Percentiles rank a stretch among this genome's conserved stretches.
phyloP scores from a whole-genome alignment of 2,888 invertebrate genomes.

The Dolomedes plantarius region DNA sequence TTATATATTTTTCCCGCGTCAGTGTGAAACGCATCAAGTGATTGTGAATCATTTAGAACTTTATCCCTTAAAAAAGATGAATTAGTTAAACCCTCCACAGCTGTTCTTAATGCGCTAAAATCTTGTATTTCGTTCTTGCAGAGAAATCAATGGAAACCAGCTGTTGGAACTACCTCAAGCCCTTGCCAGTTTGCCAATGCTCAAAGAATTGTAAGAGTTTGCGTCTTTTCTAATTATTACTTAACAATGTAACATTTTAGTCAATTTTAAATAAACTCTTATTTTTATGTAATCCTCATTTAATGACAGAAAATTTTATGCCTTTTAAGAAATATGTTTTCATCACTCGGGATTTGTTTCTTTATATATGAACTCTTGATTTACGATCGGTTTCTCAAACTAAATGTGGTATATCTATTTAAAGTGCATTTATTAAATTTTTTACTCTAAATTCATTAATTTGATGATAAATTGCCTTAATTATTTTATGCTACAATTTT shows the following conservation, averaged over 20 bases:
- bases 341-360: too few species aligned
- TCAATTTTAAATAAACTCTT: too few species aligned
- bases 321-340: too few species aligned
- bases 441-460: too few species aligned
- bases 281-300: too few species aligned
- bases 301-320: too few species aligned
- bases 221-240: neutral
- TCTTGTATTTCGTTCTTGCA: slow-evolving; percentile 32
- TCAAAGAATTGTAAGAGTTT: slow-evolving; percentile 61
- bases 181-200: slow-evolving; percentile 32
- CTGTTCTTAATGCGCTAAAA: slow-evolving; percentile 17
- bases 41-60: neutral
- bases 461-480: too few species aligned
- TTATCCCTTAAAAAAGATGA: neutral
- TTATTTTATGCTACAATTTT: too few species aligned
- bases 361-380: too few species aligned
- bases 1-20: neutral
- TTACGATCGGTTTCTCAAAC: too few species aligned
- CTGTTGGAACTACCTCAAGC: slow-evolving; percentile 55
- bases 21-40: neutral
- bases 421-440: too few species aligned
- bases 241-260: neutral
- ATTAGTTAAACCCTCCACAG: neutral
- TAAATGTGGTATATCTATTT: too few species aligned
- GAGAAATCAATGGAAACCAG: slow-evolving; percentile 66